A percentile compares a stretch with the other conserved stretches of the same genome.
Evolutionary conservation across 2,797 vertebrate genomes (phyloP).

Genomic region (Thunnus albacares): DNA sequence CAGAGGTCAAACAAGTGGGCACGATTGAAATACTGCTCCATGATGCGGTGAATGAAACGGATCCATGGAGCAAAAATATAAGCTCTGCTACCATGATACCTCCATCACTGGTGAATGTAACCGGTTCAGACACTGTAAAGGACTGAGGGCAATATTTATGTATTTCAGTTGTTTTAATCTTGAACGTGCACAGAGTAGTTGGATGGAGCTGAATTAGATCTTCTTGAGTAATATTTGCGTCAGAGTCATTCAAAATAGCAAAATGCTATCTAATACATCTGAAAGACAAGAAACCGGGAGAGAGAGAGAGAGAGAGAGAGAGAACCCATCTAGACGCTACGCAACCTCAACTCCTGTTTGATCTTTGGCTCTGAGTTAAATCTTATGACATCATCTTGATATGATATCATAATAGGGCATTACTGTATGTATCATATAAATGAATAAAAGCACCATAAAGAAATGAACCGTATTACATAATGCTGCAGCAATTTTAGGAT

Average conservation of each 20-base stretch:
- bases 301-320: slow-evolving; percentile 7
- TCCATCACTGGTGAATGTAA: slow-evolving; percentile 46
- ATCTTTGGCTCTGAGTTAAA: slow-evolving; percentile 22
- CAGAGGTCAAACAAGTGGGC: slow-evolving; percentile 74
- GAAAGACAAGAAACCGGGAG: slow-evolving; percentile 19
- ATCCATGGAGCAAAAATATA: slow-evolving; percentile 25
- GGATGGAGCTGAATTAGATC: not conserved
- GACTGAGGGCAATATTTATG: slow-evolving; percentile 21
- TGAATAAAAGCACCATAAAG: not conserved
- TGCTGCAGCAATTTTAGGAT: not conserved
- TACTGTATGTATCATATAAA: not conserved
- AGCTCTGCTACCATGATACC: slow-evolving; percentile 28
- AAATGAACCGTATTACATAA: not conserved
- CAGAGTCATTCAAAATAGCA: not conserved
- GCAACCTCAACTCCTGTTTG: slow-evolving; percentile 35
- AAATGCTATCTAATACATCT: slow-evolving; percentile 43
- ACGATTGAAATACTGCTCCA: slow-evolving; percentile 38
- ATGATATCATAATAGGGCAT: not conserved
- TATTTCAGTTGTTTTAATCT: slow-evolving; percentile 48
- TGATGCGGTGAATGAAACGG: slow-evolving; percentile 49
- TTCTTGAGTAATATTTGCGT: slow-evolving; percentile 8
- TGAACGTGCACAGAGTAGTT: not conserved
- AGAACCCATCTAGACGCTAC: slow-evolving; percentile 20
- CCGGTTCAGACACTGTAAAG: slow-evolving; percentile 20
- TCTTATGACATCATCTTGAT: slow-evolving; percentile 5